These are phyloP conservation scores for Plectrocnemia conspersa DNA, from an alignment of 1,140 invertebrate species.

Conservation along the genomic window DNA sequence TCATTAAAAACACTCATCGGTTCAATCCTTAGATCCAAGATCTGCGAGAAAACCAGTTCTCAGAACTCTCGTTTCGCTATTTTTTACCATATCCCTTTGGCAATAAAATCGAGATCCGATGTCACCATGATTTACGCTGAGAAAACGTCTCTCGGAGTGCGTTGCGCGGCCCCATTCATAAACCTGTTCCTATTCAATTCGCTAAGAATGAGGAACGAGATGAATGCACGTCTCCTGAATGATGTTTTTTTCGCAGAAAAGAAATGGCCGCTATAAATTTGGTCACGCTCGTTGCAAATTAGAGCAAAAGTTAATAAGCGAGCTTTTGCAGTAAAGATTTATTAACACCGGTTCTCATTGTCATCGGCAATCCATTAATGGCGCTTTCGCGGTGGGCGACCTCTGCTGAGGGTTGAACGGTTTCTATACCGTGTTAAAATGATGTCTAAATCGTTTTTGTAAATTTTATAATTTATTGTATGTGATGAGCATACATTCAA, in stretches of 20 bases:
- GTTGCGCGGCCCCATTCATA: constrained; percentile 18
- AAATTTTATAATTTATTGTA: too few species aligned
- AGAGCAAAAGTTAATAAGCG: constrained; percentile 9
- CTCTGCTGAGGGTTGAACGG: too few species aligned
- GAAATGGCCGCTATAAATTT: constrained; percentile 29
- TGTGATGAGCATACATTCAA: too few species aligned
- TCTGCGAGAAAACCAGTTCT: too few species aligned
- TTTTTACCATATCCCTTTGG: too few species aligned
- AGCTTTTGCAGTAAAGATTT: not conserved
- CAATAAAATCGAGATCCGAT: constrained; percentile 19
- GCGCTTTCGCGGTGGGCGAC: too few species aligned
- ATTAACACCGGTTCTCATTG: constrained; percentile 7
- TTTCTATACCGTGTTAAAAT: too few species aligned
- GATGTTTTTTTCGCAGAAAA: constrained; percentile 17
- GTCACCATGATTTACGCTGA: constrained; percentile 29
- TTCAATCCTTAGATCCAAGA: too few species aligned
- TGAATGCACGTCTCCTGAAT: constrained; percentile 18
- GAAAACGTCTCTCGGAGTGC: constrained; percentile 19
- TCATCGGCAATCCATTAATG: not conserved
- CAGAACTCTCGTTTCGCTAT: too few species aligned
- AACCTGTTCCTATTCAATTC: constrained; percentile 30
- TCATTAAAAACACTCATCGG: too few species aligned
- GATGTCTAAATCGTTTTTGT: too few species aligned
- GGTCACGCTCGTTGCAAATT: constrained; percentile 29
- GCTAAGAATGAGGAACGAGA: constrained; percentile 13